Base-by-base conservation (phyloP, 1,140 invertebrate species). In the Laupala kohalensis region DNA sequence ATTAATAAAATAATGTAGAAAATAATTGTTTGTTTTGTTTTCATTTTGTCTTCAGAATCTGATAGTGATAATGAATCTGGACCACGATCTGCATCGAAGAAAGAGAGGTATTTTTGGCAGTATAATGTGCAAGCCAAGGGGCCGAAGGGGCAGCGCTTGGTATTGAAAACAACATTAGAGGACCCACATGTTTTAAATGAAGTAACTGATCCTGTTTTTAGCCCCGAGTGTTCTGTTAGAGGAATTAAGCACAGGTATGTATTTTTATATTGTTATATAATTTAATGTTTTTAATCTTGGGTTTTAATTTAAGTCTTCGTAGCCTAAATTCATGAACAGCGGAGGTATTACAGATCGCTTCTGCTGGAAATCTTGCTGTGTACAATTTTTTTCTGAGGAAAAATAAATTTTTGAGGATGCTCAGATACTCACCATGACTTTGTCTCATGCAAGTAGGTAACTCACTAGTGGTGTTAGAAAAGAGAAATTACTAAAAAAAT, bases 61-160 rank as follows among this genome's bases (percentile, higher is more conserved):
- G 79, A 79, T 37, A 84, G 82, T 75, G 90, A 88, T 77, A 85
- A 88, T 72, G 90, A 92, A 74, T 86, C n/a, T 2, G 2, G n/a
- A 6, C 15, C 6, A n/a, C 26, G 27, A 26, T 29, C 69, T 64
- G 24, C 65, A 65, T 67, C 72, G 1, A 94, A 93, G 78, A 92
- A 90, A 76, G 93, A 95, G 77, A 85, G 91, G 71, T 97, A 89
- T 80, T 98, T 99, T 81, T 99, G 97, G 96, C 96, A 98, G 79
- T 98, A 99, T 79, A 99, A 99, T 83, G 93, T 97, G 5, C 96
- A 98, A 83, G 94, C 95, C 1, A 99, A 99, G 84, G 96, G 96
- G 2, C 96, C 96, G 4, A 98, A 98, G 83, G 93, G 95, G 65
- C 92, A 94, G 77, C 84, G 93, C 75, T 81, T 95, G 37, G 88